Conservation (phyloP, 2,888 invertebrate genomes). For the Pseudanteris insignis region DNA sequence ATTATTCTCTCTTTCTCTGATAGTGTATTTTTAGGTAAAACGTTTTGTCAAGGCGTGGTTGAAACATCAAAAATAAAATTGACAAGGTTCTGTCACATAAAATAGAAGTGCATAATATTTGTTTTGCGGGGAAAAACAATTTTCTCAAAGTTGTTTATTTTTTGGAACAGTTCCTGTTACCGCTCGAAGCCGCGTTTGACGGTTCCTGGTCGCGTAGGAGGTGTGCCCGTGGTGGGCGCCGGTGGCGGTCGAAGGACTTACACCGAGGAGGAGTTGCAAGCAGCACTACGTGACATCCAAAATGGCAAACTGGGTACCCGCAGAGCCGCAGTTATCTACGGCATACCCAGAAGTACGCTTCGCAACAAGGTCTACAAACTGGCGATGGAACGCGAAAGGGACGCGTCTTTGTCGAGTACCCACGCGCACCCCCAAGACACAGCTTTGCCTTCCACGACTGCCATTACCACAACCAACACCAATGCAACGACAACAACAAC, state of each 20-base stretch:
- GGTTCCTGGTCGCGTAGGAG: slow-evolving; percentile 80
- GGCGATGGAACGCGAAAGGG: slow-evolving; percentile 76
- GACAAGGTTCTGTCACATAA: no score
- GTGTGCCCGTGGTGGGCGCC: slow-evolving; percentile 79
- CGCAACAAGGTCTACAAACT: slow-evolving; percentile 94
- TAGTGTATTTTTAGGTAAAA: no score
- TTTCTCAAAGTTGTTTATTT: slow-evolving; percentile 12
- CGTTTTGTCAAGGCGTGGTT: no score
- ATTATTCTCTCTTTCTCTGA: no score
- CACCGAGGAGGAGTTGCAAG: slow-evolving; percentile 94
- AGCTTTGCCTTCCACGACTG: slow-evolving; percentile 52
- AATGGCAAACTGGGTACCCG: slow-evolving; percentile 92
- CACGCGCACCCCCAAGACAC: slow-evolving; percentile 63
- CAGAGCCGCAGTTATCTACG: slow-evolving; percentile 93
- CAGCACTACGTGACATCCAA: slow-evolving; percentile 93
- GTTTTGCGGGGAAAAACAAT: no score
- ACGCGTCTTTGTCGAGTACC: slow-evolving; percentile 70
- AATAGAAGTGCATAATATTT: no score
- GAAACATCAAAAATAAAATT: no score
- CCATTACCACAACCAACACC: slow-evolving; percentile 51
- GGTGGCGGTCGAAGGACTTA: slow-evolving; percentile 79
- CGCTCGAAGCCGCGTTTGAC: slow-evolving; percentile 77
- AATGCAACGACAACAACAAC: slow-evolving; percentile 58
- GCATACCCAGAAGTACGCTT: slow-evolving; percentile 94
- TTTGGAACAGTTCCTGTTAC: slow-evolving; percentile 65